Evolutionary conservation across 2,888 invertebrate species (phyloP).

Genomic region (Hyppa rectilinea): DNA sequence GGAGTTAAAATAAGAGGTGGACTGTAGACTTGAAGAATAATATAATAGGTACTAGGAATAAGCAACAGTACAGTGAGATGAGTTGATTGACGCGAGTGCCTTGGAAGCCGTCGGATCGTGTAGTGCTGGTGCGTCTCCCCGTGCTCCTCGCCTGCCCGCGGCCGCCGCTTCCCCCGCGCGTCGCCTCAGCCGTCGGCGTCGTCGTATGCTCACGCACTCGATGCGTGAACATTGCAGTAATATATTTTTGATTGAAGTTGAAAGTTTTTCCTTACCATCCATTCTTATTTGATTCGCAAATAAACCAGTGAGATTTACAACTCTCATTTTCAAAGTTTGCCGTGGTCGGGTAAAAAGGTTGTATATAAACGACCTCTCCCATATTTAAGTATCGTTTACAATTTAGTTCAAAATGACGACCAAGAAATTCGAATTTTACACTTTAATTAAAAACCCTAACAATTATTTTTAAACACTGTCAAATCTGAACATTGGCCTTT

Average conservation of each 20-base stretch:
- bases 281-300: neutral
- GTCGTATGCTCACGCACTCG: too few relatives aligned
- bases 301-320: neutral
- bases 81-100: too few relatives aligned
- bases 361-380: neutral
- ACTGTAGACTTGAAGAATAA: too few relatives aligned
- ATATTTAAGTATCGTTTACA: neutral
- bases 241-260: constrained; percentile 51
- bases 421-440: neutral
- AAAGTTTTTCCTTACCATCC: neutral
- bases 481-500: neutral
- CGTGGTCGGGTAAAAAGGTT: neutral
- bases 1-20: too few relatives aligned
- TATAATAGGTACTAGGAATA: too few relatives aligned
- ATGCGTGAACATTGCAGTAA: too few relatives aligned
- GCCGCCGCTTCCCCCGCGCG: too few relatives aligned
- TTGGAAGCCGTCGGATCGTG: too few relatives aligned
- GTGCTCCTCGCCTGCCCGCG: too few relatives aligned
- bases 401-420: neutral
- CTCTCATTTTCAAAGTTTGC: neutral
- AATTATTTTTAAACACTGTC: neutral
- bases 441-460: neutral
- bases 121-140: too few relatives aligned
- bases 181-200: too few relatives aligned
- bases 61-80: too few relatives aligned